Conservation (phyloP, 2,888 invertebrate species). For the Pseudococcus longispinus region DNA sequence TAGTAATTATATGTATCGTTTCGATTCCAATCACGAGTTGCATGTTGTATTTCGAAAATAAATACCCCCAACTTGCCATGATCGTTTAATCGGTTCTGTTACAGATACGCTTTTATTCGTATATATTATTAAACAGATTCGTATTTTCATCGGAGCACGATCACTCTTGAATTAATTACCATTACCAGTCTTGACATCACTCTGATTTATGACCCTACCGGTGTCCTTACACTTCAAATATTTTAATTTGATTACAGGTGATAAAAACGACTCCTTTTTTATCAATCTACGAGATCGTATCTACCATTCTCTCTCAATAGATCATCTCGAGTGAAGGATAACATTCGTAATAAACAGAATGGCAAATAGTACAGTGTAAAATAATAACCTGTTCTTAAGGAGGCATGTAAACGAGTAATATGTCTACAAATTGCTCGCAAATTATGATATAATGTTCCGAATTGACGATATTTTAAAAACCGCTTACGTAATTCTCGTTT, state of each 20-base stretch:
- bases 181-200: neutral
- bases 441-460: neutral
- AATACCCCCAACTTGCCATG: too few relatives aligned
- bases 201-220: neutral
- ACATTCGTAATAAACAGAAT: neutral
- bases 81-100: neutral
- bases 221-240: neutral
- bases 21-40: neutral
- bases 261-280: neutral
- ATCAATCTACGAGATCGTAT: neutral
- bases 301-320: neutral
- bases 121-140: neutral
- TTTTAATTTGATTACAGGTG: neutral
- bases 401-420: neutral
- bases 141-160: neutral
- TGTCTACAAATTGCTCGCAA: neutral
- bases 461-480: neutral
- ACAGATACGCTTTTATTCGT: neutral
- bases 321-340: constrained; percentile 4
- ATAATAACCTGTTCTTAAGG: neutral
- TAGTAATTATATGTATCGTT: neutral
- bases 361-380: neutral
- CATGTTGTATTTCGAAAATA: neutral
- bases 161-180: neutral
- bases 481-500: neutral